Conservation (phyloP, 2,888 invertebrate species). For the Platypus cylindrus region DNA sequence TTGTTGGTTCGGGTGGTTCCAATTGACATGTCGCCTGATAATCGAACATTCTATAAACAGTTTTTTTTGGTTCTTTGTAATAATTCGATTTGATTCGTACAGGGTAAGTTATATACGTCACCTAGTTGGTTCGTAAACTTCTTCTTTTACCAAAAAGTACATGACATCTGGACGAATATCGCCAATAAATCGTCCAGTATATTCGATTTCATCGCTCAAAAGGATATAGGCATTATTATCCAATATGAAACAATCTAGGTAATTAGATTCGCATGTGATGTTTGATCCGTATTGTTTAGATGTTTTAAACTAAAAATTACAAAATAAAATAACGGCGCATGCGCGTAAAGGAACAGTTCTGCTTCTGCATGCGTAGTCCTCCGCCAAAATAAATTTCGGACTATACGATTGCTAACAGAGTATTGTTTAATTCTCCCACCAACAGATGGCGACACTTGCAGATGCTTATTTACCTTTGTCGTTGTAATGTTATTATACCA, state of each 20-base stretch:
- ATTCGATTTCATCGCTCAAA: conserved; percentile 53
- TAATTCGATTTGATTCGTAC: background rate
- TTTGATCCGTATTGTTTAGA: conserved; percentile 8
- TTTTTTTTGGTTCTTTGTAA: background rate
- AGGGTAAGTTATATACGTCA: background rate
- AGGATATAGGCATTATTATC: conserved; percentile 85
- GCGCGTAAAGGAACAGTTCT: too few relatives aligned
- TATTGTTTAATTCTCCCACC: background rate
- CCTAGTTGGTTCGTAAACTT: conserved; percentile 56
- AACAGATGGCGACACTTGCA: background rate
- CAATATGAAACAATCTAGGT: conserved; percentile 68
- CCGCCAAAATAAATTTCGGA: too few relatives aligned
- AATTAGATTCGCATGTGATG: conserved; percentile 43
- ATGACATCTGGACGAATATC: conserved; percentile 59
- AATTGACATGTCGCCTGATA: conserved; percentile 80
- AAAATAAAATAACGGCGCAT: background rate
- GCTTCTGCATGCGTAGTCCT: too few relatives aligned
- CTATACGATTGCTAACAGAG: too few relatives aligned
- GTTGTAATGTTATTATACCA: conserved; percentile 71
- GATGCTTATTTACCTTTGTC: conserved; percentile 43
- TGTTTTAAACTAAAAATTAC: conserved; percentile 5
- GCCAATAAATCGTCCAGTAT: conserved; percentile 62
- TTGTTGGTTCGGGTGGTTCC: conserved; percentile 29
- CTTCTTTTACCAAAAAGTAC: conserved; percentile 57
- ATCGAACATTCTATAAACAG: conserved; percentile 50